Base-by-base conservation (phyloP, 1,140 invertebrate genomes). In the Drosophila repletoides region DNA sequence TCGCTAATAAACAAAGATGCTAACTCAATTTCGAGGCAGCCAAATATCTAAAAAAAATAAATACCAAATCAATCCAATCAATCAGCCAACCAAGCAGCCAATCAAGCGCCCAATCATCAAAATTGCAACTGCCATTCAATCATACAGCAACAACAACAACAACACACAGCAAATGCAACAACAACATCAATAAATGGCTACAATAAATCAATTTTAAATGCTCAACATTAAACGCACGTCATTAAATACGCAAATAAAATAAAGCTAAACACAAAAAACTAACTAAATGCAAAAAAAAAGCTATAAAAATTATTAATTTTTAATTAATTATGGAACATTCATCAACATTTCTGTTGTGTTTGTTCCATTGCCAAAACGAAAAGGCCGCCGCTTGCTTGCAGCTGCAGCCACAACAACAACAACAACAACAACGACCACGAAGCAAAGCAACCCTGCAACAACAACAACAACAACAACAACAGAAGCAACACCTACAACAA, bases 261-360 rank as follows among this genome's bases (percentile, higher is more conserved):
- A 15, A 61, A 26, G 34, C 38, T 55, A 52, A 64, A 63, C 17
- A 56, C 59, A 4, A 26, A 7, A 15, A 26, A 14, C 9, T 40
- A 49, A 24, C 29, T 19, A 49, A 43, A 33, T 55, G 19, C 21
- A 24, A 58, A 58, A 10, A 33, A 28, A 29, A 15, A 29, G 5
- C 26, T 31, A 64, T 40, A 22, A 41, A 64, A 72, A 36, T 49
- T 33, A 73, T 71, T 59, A 36, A 74, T 58, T 86, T 71, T 58
- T 28, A 51, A 75, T 80, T 84, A 84, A 84, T 86, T 84, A 84
- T 84, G 80, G 80, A 84, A 84, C 76, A 86, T 84, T 84, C 75
- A 86, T 84, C 79, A 86, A 84, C 79, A 71, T 64, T 72, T 80
- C 59, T 72, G 80, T 86, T 84, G 80, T 69, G 72, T 84, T 86